phyloP scores from a whole-genome alignment of 2,888 invertebrate species.

The Euclidia mi region DNA sequence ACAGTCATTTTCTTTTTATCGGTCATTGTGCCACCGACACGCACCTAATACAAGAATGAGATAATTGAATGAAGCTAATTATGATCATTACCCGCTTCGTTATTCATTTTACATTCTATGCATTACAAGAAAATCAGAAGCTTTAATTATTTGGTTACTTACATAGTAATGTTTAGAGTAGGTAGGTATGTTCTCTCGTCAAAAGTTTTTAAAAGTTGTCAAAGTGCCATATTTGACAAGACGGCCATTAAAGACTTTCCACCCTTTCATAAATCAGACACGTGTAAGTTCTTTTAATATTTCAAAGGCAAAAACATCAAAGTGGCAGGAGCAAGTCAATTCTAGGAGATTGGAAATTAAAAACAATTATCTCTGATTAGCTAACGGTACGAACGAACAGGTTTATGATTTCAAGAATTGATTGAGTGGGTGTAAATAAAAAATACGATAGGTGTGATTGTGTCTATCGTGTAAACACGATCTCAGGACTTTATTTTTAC shows the following conservation, averaged over 20 bases:
- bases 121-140: background rate
- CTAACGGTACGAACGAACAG: slow-evolving; percentile 53
- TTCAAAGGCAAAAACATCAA: slow-evolving; percentile 3
- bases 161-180: background rate
- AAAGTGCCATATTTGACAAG: background rate
- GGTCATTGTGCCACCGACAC: slow-evolving; percentile 45
- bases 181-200: background rate
- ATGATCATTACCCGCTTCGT: slow-evolving; percentile 23
- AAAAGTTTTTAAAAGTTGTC: background rate
- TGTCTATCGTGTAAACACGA: slow-evolving; percentile 6
- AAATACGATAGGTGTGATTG: slow-evolving; percentile 25
- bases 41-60: slow-evolving; percentile 44
- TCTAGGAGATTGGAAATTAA: slow-evolving; percentile 18
- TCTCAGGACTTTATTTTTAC: slow-evolving; percentile 8
- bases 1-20: slow-evolving; percentile 42
- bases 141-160: background rate
- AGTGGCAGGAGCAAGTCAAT: slow-evolving; percentile 9
- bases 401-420: slow-evolving; percentile 50
- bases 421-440: slow-evolving; percentile 49
- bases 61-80: slow-evolving; percentile 46
- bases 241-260: background rate
- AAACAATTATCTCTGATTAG: slow-evolving; percentile 38
- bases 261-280: background rate
- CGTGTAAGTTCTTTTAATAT: background rate
- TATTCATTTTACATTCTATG: background rate